Conservation (phyloP, 2,113 vertebrate species). For the Collichthys lucidus region DNA sequence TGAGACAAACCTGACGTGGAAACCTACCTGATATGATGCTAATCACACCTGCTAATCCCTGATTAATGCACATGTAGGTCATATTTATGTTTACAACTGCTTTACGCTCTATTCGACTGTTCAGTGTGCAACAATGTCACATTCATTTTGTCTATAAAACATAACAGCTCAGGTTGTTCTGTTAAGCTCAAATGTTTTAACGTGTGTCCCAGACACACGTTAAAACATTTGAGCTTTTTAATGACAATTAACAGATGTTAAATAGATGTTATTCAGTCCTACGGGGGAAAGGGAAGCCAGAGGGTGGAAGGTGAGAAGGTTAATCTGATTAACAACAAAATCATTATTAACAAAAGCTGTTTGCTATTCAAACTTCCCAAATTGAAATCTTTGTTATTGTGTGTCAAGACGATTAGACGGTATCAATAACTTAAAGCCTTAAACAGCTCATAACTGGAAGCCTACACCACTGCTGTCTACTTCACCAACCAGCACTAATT, state of each 20-base stretch:
- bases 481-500: conserved; percentile 4
- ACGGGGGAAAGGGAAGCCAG: not conserved
- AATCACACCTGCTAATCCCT: conserved; percentile 51
- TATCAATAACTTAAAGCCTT: conserved; percentile 78
- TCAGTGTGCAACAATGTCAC: not conserved
- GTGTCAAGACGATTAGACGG: conserved; percentile 74
- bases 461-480: conserved; percentile 19
- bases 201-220: too few species aligned
- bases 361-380: conserved; percentile 26
- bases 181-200: too few species aligned
- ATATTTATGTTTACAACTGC: conserved; percentile 16
- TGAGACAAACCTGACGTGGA: not conserved
- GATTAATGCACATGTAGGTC: conserved; percentile 55
- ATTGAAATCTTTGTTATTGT: conserved; percentile 29
- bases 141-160: conserved; percentile 5
- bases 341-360: not conserved
- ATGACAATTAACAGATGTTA: not conserved
- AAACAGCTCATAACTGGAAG: conserved; percentile 83
- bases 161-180: not conserved
- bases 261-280: not conserved
- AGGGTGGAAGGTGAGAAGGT: not conserved
- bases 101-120: conserved; percentile 4
- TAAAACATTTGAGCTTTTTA: not conserved
- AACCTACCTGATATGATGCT: conserved; percentile 15
- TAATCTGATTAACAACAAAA: not conserved